Evolutionary conservation across 1,140 invertebrate species (phyloP).

Genomic region (Microplitis demolitor): DNA sequence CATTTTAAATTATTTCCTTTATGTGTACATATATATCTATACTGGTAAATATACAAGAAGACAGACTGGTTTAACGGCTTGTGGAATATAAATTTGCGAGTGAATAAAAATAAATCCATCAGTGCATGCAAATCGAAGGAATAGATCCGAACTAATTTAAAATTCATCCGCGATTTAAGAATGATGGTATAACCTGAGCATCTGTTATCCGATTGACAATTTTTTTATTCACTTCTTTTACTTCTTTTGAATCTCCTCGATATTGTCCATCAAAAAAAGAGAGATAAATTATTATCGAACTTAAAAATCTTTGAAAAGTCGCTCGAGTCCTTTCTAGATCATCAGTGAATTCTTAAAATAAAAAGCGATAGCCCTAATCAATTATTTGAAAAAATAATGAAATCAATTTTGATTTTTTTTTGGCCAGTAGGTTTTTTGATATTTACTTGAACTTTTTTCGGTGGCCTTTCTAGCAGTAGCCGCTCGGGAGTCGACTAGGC

Average conservation of each 20-base stretch:
- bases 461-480: constrained; percentile 47
- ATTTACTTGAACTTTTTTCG: background rate
- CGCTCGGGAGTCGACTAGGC: constrained; percentile 43
- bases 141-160: constrained; percentile 26
- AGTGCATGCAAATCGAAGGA: constrained; percentile 19
- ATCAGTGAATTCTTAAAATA: too few species aligned
- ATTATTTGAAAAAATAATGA: too few species aligned
- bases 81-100: constrained; percentile 6
- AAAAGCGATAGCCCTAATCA: background rate
- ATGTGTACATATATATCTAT: too few species aligned
- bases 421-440: constrained; percentile 7
- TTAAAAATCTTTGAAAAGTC: too few species aligned
- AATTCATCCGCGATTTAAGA: constrained; percentile 19
- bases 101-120: constrained; percentile 24
- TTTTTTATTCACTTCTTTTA: constrained; percentile 16
- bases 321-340: too few species aligned
- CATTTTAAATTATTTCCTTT: background rate
- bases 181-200: constrained; percentile 13
- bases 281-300: background rate
- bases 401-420: background rate
- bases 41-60: too few species aligned
- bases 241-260: background rate
- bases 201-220: constrained; percentile 11
- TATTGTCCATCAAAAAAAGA: background rate
- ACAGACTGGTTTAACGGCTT: background rate